Evolutionary conservation across 37 sponge, comb jelly and placozoan genomes (phyloP).

Genomic region (Cliona cf. orientalis): DNA sequence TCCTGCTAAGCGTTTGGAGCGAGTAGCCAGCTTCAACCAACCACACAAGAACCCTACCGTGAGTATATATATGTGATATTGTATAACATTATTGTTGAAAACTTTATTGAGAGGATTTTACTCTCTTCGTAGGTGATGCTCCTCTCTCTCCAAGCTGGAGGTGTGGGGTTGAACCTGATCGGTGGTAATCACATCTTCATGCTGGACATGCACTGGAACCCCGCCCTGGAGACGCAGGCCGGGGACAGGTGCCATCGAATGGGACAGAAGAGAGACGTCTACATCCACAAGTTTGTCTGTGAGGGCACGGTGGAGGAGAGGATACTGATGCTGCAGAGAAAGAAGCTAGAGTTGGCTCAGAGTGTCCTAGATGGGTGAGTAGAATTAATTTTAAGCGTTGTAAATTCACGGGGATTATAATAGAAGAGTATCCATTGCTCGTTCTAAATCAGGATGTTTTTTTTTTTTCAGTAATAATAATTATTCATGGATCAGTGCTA

Average conservation of each 20-base stretch:
- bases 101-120: neutral
- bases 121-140: conserved; percentile 63
- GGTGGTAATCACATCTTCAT: conserved; percentile 82
- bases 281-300: conserved; percentile 78
- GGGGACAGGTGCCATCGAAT: conserved; percentile 69
- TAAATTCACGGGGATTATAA: no score
- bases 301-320: conserved; percentile 59
- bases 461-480: no score
- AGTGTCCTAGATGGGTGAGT: conserved; percentile 77
- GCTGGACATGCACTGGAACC: conserved; percentile 89
- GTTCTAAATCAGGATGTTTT: no score
- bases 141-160: conserved; percentile 77
- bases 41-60: conserved; percentile 26
- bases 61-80: neutral
- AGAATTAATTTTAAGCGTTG: neutral
- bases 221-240: conserved; percentile 75
- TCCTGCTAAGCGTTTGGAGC: conserved; percentile 13
- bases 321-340: conserved; percentile 59
- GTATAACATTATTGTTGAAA: no score
- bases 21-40: conserved; percentile 44
- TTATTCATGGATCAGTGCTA: no score
- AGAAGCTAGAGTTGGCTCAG: conserved; percentile 56
- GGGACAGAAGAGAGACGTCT: conserved; percentile 70
- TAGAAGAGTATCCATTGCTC: no score
- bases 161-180: conserved; percentile 78